Base-by-base conservation (phyloP, 2,113 vertebrate genomes). In the Pampusana beccarii region DNA sequence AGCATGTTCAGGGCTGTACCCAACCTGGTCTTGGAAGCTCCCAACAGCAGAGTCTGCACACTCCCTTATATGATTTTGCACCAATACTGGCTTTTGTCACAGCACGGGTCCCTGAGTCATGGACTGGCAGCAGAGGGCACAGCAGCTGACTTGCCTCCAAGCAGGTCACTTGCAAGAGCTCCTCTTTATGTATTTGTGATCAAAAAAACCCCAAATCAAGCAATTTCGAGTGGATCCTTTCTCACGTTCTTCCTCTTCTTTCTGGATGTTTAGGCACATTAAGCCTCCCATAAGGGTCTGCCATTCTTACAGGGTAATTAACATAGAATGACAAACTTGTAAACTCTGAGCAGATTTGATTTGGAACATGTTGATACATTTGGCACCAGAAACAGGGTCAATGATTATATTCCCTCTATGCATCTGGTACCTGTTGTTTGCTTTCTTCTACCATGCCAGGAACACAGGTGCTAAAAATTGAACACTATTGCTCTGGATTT, bases 311-410 rank as follows among this genome's bases (percentile, higher is more conserved):
- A 28, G 53, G 25, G 53, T 93, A 93, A 97, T 97, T 94, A 97
- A 87, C 5, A 17, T 12, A 95, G 80, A 97, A 97, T 92, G 95
- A 81, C 80, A 96, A 93, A 97, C 66, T 94, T 96, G 93, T 96
- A 96, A 97, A 96, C 61, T 94, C 50, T 90, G 95, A 97, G 91
- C 75, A 93, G 93, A 94, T 95, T 93, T 96, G 94, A 96, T 96
- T 92, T 95, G 90, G 78, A 97, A 95, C 88, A 96, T 54, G 66
- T 67, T 92, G 88, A 95, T 89, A 67, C 83, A 92, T 86, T 96
- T 97, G 96, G 95, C 97, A 95, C 36, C 77, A 93, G 92, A 90
- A 77, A 90, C 66, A 75, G 80, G 82, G 93, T 84, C 95, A 96
- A 51, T 95, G 88, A 96, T 84, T 97, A 65, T 94, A 83, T 93